Evolutionary conservation across 2,797 vertebrate species (phyloP), one percentile per base, ranked within the genome.

Genomic region (Cirrhinus mrigala): DNA sequence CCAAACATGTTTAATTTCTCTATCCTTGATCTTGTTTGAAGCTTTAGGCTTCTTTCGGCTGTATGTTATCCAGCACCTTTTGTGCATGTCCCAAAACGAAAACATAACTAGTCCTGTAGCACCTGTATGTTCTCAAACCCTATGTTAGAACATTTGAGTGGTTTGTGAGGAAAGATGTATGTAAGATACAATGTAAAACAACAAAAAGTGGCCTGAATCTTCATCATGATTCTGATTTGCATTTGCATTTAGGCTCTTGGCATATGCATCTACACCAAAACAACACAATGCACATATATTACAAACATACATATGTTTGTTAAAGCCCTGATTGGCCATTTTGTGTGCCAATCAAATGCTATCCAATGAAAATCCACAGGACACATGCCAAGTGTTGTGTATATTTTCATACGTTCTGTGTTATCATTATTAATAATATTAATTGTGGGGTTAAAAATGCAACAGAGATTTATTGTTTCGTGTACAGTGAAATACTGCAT

Each of bases 401-500:
- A 80, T 27, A 52, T 52, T 80, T 27, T 12, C 46, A 33, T 3
- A 10, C 40, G 64, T 70, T 46, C 9, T 22, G 2, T 58, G 54
- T 46, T 71, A 71, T 71, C 69, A 82, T 40, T 24, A 81, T 58
- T 54, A 29, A 46, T 29, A 7, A 70, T 40, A 33, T 73, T 11
- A 50, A 82, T 50, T 16, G 54, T 78, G 52, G 24, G 54, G 37
- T 24, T 77, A 33, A 50, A 77, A 76, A 58, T 60, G 37, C 37
- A 77, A 6, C 27, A 24, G 56, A 78, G 75, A 2, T 78, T 78
- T 62, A 64, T 64, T 78, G n/a, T 46, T 62, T n/a, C 24, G 9
- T 62, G 40, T 20, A 46, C 77, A 48, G 69, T 52, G 24, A 24
- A 7, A 64, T 20, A 37, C 24, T 27, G 37, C n/a, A 12, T 4